These are phyloP conservation scores for Teleogryllus occipitalis DNA, from an alignment of 1,140 invertebrate genomes.

Conservation along the genomic window DNA sequence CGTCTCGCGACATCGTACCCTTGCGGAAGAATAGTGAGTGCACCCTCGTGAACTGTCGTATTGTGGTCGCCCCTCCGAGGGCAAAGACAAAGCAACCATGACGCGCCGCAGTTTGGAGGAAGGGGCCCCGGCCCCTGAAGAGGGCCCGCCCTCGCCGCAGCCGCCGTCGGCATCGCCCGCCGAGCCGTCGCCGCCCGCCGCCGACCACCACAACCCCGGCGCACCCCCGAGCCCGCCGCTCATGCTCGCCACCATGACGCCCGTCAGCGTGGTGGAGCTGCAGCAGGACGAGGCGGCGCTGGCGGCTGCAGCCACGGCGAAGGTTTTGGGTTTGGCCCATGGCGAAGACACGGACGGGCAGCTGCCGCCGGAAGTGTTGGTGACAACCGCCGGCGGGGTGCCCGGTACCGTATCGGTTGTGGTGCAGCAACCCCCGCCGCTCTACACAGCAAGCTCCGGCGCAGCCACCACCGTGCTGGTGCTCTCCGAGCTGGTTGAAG, in stretches of 20 bases:
- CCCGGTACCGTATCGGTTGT: slow-evolving; percentile 26
- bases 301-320: not conserved
- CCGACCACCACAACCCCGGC: too few species aligned
- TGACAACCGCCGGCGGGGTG: not conserved
- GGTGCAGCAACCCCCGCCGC: slow-evolving; percentile 25
- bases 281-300: slow-evolving; percentile 30
- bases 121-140: slow-evolving; percentile 1
- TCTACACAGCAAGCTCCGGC: slow-evolving; percentile 25
- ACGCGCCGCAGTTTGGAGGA: slow-evolving; percentile 15
- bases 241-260: slow-evolving; percentile 67
- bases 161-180: slow-evolving; percentile 15
- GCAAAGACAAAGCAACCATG: not conserved
- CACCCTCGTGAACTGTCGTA: not conserved
- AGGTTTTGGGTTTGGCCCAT: not conserved
- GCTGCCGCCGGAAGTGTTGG: not conserved
- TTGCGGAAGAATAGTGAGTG: not conserved
- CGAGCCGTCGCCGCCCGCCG: not conserved
- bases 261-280: slow-evolving; percentile 54
- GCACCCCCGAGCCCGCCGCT: slow-evolving; percentile 47
- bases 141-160: slow-evolving; percentile 11
- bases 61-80: not conserved
- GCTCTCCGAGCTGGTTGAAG: slow-evolving; percentile 31
- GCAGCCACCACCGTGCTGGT: slow-evolving; percentile 29
- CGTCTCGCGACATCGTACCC: too few species aligned
- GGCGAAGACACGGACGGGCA: not conserved